Base-by-base conservation (phyloP, 2,113 vertebrate species). In the Muscicapa adusta region DNA sequence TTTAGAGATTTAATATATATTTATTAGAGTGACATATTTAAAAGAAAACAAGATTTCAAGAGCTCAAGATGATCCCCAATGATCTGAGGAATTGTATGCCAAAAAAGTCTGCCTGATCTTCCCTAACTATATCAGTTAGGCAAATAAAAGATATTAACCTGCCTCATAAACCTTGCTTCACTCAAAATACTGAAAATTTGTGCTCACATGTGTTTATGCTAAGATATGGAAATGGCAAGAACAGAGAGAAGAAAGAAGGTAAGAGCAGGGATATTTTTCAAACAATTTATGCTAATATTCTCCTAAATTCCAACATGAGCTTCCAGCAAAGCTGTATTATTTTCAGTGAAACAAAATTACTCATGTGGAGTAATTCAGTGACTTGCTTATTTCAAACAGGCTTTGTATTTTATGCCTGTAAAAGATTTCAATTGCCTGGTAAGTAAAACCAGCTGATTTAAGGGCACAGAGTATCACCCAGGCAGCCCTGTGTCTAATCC, bases 341-440 rank as follows among this genome's bases (percentile, higher is more conserved):
- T 88, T 92, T 63, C 89, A 81, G 25, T 68, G 86, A 93, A 92
- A 93, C 57, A 75, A 89, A 95, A 94, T 92, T 73, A 80, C 56
- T 89, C 84, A 86, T 84, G 75, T 77, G 83, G 85, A 96, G 85
- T 86, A 88, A 92, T 93, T 57, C 84, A 77, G 61, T 29, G n/a
- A 80, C 82, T 93, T 70, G 38, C n/a, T 84, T 73, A 94, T 80
- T 85, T 92, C 83, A 72, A 89, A 60, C 47, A 29, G 25, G 48
- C 23, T 80, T 87, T 94, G 65, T 84, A 68, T 92, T 94, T 86
- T 53, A 80, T 42, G 80, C 34, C 76, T 60, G 10, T 56, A 40
- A 56, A 74, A 87, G 25, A 87, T 77, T 91, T 84, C 68, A 84
- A 71, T 72, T 89, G 63, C 57, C 48, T 70, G 26, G n/a, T 87